A percentile compares a stretch with the other conserved stretches of the same genome.
Conservation (phyloP, 2,113 vertebrate species). For the Mustelus asterias region DNA sequence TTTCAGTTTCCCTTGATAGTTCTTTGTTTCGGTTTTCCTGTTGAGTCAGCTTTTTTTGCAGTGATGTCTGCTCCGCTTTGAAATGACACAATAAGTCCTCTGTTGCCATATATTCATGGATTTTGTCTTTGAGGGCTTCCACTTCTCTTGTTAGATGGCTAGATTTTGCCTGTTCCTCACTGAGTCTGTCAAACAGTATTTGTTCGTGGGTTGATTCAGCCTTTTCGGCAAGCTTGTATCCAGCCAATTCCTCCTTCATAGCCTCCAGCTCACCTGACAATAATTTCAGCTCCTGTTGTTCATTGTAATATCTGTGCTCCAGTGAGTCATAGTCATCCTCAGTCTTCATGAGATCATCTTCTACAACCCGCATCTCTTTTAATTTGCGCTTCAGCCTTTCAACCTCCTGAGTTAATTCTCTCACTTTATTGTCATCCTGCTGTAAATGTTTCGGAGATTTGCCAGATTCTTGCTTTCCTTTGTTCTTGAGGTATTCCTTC, state of each 20-base stretch:
- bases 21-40: constrained; percentile 92
- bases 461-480: constrained; percentile 71
- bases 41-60: constrained; percentile 84
- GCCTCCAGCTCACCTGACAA: constrained; percentile 80
- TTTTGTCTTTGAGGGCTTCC: constrained; percentile 86
- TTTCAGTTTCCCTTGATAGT: constrained; percentile 85
- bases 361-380: constrained; percentile 85
- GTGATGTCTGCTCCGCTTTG: constrained; percentile 72
- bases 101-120: constrained; percentile 84
- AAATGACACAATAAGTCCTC: constrained; percentile 81
- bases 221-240: constrained; percentile 85
- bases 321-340: constrained; percentile 81
- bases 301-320: constrained; percentile 72
- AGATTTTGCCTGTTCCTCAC: constrained; percentile 86
- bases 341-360: constrained; percentile 83
- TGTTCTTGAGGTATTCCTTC: constrained; percentile 79
- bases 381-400: constrained; percentile 80
- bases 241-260: constrained; percentile 75
- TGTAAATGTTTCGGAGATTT: constrained; percentile 66
- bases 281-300: constrained; percentile 74
- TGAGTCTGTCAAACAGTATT: constrained; percentile 78
- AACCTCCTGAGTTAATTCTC: constrained; percentile 88
- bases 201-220: constrained; percentile 81
- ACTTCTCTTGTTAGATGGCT: constrained; percentile 85
- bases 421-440: constrained; percentile 92